Conservation (phyloP, 2,888 invertebrate species). For the Caenorhabditis auriculariae region DNA sequence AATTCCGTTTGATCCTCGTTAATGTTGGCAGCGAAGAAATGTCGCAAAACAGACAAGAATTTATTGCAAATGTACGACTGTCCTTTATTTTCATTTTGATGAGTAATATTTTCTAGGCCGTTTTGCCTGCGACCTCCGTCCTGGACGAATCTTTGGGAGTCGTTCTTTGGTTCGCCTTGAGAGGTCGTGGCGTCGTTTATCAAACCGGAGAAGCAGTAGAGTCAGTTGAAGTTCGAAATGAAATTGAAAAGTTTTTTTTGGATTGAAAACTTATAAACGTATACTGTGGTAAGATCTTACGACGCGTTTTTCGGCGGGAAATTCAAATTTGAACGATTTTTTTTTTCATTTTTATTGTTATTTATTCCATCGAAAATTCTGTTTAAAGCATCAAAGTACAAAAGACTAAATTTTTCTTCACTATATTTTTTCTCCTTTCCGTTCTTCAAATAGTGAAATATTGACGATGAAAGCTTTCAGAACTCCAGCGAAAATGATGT, state of each 20-base stretch:
- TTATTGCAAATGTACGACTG: slow-evolving; percentile 8
- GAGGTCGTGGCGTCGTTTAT: slow-evolving; percentile 70
- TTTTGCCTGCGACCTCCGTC: slow-evolving; percentile 77
- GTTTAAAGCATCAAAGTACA: not conserved
- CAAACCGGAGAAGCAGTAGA: slow-evolving; percentile 8
- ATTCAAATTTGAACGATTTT: too few species aligned
- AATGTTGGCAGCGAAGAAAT: slow-evolving; percentile 54
- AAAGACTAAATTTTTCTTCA: not conserved
- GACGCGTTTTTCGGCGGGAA: too few species aligned
- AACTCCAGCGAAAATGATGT: slow-evolving; percentile 64
- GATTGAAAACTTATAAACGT: too few species aligned
- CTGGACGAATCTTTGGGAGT: slow-evolving; percentile 92
- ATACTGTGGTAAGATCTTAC: too few species aligned
- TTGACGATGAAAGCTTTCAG: slow-evolving; percentile 4
- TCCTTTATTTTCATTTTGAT: not conserved
- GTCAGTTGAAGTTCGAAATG: slow-evolving; percentile 5
- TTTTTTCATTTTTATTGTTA: too few species aligned
- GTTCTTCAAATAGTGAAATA: not conserved
- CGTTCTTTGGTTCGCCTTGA: slow-evolving; percentile 89
- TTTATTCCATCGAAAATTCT: too few species aligned
- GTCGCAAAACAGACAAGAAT: slow-evolving; percentile 14
- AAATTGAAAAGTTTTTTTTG: not conserved
- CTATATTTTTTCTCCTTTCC: not conserved
- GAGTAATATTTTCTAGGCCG: slow-evolving; percentile 14
- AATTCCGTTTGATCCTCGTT: slow-evolving; percentile 65